These are phyloP conservation scores for Labroides dimidiatus DNA, from an alignment of 2,797 vertebrate genomes.

Conservation along the genomic window DNA sequence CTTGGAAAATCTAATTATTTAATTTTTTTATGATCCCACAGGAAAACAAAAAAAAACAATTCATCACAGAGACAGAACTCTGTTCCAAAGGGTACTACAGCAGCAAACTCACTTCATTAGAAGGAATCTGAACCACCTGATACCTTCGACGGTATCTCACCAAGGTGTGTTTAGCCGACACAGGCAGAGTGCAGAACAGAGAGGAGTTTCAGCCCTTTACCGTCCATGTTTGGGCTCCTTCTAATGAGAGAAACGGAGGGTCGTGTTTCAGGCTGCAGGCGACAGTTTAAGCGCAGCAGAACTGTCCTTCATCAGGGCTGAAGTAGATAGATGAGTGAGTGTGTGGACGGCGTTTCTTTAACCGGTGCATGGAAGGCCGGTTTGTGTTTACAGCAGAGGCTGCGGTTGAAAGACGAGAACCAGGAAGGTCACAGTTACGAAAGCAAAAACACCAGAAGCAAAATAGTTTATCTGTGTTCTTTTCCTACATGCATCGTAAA, in stretches of 20 bases:
- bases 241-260: constrained; percentile 37
- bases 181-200: constrained; percentile 36
- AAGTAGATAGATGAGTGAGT: constrained; percentile 46
- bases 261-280: constrained; percentile 48
- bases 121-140: constrained; percentile 60
- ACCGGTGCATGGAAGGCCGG: constrained; percentile 10
- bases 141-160: constrained; percentile 59
- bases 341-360: constrained; percentile 23
- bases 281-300: constrained; percentile 24
- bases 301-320: constrained; percentile 27
- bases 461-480: too few relatives aligned
- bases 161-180: constrained; percentile 67
- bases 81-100: constrained; percentile 43
- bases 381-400: constrained; percentile 9
- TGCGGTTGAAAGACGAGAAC: constrained; percentile 25
- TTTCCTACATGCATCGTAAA: too few relatives aligned
- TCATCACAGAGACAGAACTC: constrained; percentile 13
- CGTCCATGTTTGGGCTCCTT: constrained; percentile 40
- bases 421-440: neutral
- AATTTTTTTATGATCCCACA: neutral
- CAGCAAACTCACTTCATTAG: constrained; percentile 14
- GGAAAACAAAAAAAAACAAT: constrained; percentile 2
- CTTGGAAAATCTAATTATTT: neutral
- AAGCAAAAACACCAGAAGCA: constrained; percentile 12
- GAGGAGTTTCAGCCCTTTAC: constrained; percentile 31